Evolutionary conservation across 2,113 vertebrate species (phyloP).

Genomic region (Sula dactylatra): DNA sequence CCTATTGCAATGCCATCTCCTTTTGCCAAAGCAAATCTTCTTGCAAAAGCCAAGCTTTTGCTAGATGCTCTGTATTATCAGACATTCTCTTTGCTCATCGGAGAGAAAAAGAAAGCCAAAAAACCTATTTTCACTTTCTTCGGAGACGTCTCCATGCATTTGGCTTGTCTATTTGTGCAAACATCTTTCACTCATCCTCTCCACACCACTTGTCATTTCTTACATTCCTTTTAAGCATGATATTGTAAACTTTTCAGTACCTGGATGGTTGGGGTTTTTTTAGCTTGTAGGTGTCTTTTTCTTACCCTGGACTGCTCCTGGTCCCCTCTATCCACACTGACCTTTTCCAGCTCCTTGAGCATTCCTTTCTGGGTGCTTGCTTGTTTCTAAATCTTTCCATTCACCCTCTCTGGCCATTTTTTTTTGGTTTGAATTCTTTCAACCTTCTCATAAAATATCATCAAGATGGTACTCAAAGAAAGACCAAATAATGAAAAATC

Average conservation of each 20-base stretch:
- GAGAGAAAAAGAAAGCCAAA: neutral
- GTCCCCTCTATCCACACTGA: neutral
- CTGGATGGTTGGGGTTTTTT: neutral
- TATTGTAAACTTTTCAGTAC: neutral
- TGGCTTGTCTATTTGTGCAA: neutral
- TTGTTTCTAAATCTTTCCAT: conserved; percentile 1
- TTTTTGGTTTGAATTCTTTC: neutral
- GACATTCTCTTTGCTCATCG: conserved; percentile 23
- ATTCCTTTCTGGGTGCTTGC: neutral
- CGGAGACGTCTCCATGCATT: neutral
- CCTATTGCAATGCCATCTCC: neutral
- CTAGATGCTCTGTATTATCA: neutral
- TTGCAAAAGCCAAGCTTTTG: conserved; percentile 20
- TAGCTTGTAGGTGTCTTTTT: neutral
- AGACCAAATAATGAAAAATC: neutral
- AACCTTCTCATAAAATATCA: neutral
- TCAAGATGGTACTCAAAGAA: neutral
- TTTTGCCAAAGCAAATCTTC: neutral
- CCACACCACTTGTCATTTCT: neutral
- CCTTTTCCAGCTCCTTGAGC: conserved; percentile 6
- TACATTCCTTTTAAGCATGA: conserved; percentile 13
- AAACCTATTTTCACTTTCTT: neutral
- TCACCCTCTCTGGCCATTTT: neutral
- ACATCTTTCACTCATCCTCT: neutral
- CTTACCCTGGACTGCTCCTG: neutral